Percentiles rank a stretch among this genome's conserved stretches.
Conservation (phyloP, 2,888 invertebrate genomes). For the Ryuthela nishihirai region DNA sequence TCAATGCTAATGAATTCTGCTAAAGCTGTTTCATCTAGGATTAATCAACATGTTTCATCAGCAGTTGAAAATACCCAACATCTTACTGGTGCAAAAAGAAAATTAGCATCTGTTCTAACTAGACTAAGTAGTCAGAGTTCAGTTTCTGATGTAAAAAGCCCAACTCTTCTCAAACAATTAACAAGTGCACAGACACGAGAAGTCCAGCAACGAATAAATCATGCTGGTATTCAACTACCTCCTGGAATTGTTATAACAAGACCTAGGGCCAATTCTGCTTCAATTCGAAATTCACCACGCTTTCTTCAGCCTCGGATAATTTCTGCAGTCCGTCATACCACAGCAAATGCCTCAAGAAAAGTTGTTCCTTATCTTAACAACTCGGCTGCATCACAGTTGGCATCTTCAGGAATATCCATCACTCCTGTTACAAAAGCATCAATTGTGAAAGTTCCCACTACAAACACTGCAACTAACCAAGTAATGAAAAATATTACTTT, state of each 20-base stretch:
- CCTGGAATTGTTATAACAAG: conserved; percentile 37
- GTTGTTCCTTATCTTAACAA: neutral
- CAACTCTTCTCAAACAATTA: conserved; percentile 24
- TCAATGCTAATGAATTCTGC: conserved; percentile 20
- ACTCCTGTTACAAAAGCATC: conserved; percentile 22
- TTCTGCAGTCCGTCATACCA: conserved; percentile 2
- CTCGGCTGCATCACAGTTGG: conserved; percentile 22
- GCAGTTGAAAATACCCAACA: conserved; percentile 13
- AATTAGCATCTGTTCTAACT: conserved; percentile 26
- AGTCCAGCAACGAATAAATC: conserved; percentile 7
- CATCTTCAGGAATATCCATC: conserved; percentile 32
- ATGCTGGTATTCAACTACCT: conserved; percentile 22
- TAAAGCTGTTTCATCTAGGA: no score
- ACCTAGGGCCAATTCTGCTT: conserved; percentile 11
- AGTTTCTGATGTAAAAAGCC: conserved; percentile 12
- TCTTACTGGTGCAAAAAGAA: conserved; percentile 29
- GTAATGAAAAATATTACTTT: conserved; percentile 24
- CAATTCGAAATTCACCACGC: conserved; percentile 9
- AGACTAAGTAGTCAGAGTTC: conserved; percentile 10
- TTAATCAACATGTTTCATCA: conserved; percentile 2
- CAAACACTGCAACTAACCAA: neutral
- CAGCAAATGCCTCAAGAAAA: conserved; percentile 4
- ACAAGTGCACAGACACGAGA: conserved; percentile 19
- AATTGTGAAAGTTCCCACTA: neutral
- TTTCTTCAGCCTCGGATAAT: conserved; percentile 16